A percentile compares a stretch with the other conserved stretches of the same genome.
Conservation (phyloP, 2,797 vertebrate species). For the Tiaroga cobitis region DNA sequence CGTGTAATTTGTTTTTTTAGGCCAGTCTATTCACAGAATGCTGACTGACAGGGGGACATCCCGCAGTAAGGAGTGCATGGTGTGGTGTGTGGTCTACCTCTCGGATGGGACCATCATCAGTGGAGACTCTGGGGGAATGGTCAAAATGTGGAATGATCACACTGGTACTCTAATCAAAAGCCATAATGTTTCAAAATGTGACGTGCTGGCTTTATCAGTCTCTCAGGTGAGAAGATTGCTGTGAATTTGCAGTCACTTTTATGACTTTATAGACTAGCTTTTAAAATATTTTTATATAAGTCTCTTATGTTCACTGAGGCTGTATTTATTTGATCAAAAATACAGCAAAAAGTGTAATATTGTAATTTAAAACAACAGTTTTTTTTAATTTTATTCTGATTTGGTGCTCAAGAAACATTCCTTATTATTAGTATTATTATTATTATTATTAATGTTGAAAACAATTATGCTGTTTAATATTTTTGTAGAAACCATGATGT, state of each 20-base stretch:
- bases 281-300: not conserved
- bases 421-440: not conserved
- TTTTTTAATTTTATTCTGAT: not conserved
- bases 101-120: conserved; percentile 83
- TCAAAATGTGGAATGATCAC: conserved; percentile 90
- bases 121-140: conserved; percentile 87
- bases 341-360: not conserved
- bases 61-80: conserved; percentile 78
- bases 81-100: conserved; percentile 88
- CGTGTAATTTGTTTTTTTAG: conserved; percentile 67
- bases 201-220: conserved; percentile 81
- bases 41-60: conserved; percentile 80
- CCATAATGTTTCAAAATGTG: conserved; percentile 83
- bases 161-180: conserved; percentile 83
- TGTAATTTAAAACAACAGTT: not conserved
- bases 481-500: not conserved
- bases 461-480: not conserved
- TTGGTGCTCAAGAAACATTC: not conserved
- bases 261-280: not conserved
- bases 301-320: not conserved
- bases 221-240: conserved; percentile 75
- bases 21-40: conserved; percentile 79
- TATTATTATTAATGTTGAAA: not conserved
- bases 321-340: not conserved
- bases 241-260: not conserved